Evolutionary conservation across 2,888 invertebrate genomes (phyloP), one percentile per base, ranked within the genome.

Genomic region (Mechanitis messenoides): DNA sequence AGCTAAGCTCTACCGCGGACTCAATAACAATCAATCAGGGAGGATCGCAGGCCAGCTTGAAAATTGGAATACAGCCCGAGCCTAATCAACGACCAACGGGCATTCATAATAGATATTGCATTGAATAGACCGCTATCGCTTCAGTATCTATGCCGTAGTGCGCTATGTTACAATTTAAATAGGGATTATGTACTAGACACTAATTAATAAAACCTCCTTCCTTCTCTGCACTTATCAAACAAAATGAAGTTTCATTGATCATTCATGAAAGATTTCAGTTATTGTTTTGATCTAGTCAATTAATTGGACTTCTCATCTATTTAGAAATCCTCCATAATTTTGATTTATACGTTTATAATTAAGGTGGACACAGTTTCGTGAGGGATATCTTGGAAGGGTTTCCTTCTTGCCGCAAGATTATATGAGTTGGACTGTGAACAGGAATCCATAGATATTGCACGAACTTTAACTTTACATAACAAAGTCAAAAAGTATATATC

Each of bases 301-400:
- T 53, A 59, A 56, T 59, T 62, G 55, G 50, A 62, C 45, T 58
- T 58, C 28, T 45, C 53, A 60, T 60, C 56, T 35, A 58, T 45
- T 58, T 60, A 46, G 53, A 56, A 53, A 55, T 71, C 74, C 71
- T 80, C 70, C 71, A 77, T 80, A 74, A 78, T 79, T 76, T 80
- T 84, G 84, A 85, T 83, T 81, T 81, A 85, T 85, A 80, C 79
- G 71, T 74, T 79, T 84, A 79, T 84, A 86, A 87, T 85, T 85
- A 81, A 83, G 79, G 79, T 71, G 71, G 81, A 84, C 80, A 65
- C 61, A 73, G 71, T 71, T 69, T 70, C 72, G 68, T 67, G 74
- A 75, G 77, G 77, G 76, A 76, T 78, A 79, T 80, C 77, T 74
- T 77, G 69, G 70, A 75, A 78, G 82, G 83, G 78, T 76, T 80